Percentiles rank a stretch among this genome's conserved stretches.
Evolutionary conservation across 2,113 vertebrate genomes (phyloP).

Genomic region (Chamaea fasciata): DNA sequence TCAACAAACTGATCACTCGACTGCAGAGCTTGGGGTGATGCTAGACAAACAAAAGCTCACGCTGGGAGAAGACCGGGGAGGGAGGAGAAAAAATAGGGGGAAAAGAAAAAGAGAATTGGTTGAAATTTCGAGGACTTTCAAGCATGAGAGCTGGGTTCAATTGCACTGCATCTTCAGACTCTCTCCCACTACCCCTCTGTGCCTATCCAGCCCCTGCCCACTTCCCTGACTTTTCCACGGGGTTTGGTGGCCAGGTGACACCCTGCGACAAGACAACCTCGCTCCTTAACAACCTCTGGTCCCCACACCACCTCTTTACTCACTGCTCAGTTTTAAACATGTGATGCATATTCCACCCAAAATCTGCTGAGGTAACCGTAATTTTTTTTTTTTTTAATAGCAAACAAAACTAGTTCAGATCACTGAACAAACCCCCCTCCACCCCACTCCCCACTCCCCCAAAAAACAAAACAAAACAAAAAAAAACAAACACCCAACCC

Average conservation of each 20-base stretch:
- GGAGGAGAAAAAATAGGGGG: background rate
- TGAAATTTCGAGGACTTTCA: constrained; percentile 48
- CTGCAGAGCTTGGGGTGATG: background rate
- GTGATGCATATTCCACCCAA: background rate
- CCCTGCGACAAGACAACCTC: background rate
- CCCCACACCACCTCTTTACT: background rate
- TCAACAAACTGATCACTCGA: background rate
- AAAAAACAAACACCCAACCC: background rate
- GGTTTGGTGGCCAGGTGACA: background rate
- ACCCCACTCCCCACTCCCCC: background rate
- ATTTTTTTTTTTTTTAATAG: background rate
- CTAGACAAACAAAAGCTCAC: background rate
- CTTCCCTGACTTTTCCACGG: background rate
- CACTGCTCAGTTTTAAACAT: background rate
- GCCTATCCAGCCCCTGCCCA: background rate
- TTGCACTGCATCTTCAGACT: constrained; percentile 13
- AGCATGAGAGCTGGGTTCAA: background rate
- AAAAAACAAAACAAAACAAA: background rate
- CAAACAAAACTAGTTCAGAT: background rate
- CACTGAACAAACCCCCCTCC: background rate
- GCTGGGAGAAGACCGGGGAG: background rate
- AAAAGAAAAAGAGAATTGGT: background rate
- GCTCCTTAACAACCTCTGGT: background rate
- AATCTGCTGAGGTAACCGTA: constrained; percentile 32
- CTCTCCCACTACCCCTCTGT: background rate